Evolutionary conservation across 64 coral and sea anemone species (phyloP), one percentile per base, ranked within the genome.

Genomic region (Pachyseris speciosa): DNA sequence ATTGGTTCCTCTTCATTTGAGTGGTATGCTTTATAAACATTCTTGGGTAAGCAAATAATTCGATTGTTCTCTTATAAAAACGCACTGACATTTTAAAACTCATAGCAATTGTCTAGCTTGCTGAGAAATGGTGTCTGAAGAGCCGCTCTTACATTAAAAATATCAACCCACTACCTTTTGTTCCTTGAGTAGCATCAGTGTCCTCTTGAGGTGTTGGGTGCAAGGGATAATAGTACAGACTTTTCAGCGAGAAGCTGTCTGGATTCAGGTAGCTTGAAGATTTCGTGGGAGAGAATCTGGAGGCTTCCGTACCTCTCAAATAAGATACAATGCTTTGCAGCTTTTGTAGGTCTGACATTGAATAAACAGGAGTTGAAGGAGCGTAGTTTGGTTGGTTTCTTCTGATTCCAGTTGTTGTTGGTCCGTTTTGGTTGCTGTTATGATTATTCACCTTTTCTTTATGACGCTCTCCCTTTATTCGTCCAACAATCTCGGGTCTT

Each of bases 151-250:
- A n/a, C n/a, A n/a, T n/a, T n/a, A n/a, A n/a, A n/a, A n/a, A n/a
- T n/a, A n/a, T n/a, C n/a, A 20, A 6, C 22, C 5, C 2, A 17
- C 19, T 27, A 61, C 53, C 36, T 59, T 59, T 81, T 25, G 31
- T 58, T 25, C 30, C 53, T 22, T 7, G 22, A 4, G 8, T 27
- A 11, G 19, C 33, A 40, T 39, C 52, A 60, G 30, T 60, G 24
- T 81, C 17, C 5, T 63, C 77, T n/a, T 81, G 52, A 24, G 77
- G 77, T 37, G 77, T 81, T 81, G 77, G 77, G 24, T 81, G 77
- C 22, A 81, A 10, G 19, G 77, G 77, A 81, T 81, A 81, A 61
- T 61, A 81, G 32, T 81, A 81, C 19, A 81, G 77, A 53, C 49
- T 81, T 55, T 81, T 81, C 22, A 81, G 31, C 1, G 77, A 61